Evolutionary conservation across 2,113 vertebrate genomes (phyloP), one percentile per base, ranked within the genome.

Genomic region (Aspidoscelis tigris): DNA sequence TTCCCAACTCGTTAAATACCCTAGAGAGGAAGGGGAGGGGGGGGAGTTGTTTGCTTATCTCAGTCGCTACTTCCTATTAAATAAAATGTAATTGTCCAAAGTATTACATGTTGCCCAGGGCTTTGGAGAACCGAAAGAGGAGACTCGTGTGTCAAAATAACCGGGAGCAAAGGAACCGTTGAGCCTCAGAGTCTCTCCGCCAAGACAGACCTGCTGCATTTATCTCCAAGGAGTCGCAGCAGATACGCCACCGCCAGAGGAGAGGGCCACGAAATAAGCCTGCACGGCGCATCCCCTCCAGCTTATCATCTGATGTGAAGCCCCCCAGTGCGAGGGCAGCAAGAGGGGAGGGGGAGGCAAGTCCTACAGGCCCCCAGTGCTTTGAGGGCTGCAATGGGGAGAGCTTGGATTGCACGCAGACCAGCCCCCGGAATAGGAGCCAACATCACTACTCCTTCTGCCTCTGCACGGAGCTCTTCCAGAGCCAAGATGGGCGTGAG

Each of bases 111-210:
- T 64, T 53, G 61, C 87, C 53, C 0, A 0, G 58, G 81, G 81
- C 0, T 21, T 8, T 64, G 43, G 39, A 5, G 33, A 86, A 21
- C 79, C 61, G n/a, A 12, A 66, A 53, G 65, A 55, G n/a, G 55
- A 71, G 66, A 43, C 26, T 0, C 47, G 44, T 55, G 50, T 8
- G 68, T 26, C 80, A 58, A 61, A 81, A 61, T 24, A 71, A 71
- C 47, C 3, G 33, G n/a, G 53, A 71, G 78, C 81, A 86, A 18
- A 0, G 73, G 87, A 87, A 90, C 92, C 53, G 10, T 53, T 47
- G 7, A 0, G 16, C 16, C 21, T 24, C 7, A 12, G 77, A 9
- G 33, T 43, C 26, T 11, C 61, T 44, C 39, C 26, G 22, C 61
- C 22, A 26, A 66, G 39, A 11, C 2, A 12, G 44, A 47, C 47